Evolutionary conservation across 2,797 vertebrate species (phyloP), one percentile per base, ranked within the genome.

Genomic region (Enteromius unitaeniatus): DNA sequence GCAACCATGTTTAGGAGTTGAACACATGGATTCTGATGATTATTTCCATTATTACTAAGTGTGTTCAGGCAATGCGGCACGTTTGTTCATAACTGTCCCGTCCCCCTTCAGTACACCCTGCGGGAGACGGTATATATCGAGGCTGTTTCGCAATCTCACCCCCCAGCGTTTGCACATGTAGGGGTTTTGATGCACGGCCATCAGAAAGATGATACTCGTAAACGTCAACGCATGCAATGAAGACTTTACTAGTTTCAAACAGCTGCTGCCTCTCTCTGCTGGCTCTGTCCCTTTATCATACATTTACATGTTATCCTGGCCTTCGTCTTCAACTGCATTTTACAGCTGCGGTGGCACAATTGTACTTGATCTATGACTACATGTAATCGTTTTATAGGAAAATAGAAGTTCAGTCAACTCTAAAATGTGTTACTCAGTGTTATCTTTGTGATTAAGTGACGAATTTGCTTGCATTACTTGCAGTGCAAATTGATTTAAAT

Each of bases 221-320:
- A 79, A 86, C 31, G 85, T 83, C 85, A 86, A 83, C 79, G 80
- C 79, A 55, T 82, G 81, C 69, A 58, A 78, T 76, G 62, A 81
- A 85, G 72, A 79, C 62, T 42, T 74, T 74, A 73, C 42, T 49
- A 70, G 60, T 84, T 83, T 78, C 21, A 42, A 65, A 79, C 86
- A 87, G 81, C 86, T 87, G 88, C 49, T 65, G 47, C 45, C 31
- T 53, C 70, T 45, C 75, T 81, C 21, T 45, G 10, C 60, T 65
- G 45, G 21, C 13, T 84, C 55, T 70, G 37, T 31, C 40, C 74
- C 42, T 60, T 67, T 42, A 86, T 45, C 69, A 45, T 51, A 76
- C 55, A 68, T 55, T 69, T 37, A 42, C 40, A 70, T 78, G 55
- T 68, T 42, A 53, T 51, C 68, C 40, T 34, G 58, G 15, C 23